phyloP scores from a whole-genome alignment of 2,113 vertebrate genomes.

The Campylomormyrus tamandua region DNA sequence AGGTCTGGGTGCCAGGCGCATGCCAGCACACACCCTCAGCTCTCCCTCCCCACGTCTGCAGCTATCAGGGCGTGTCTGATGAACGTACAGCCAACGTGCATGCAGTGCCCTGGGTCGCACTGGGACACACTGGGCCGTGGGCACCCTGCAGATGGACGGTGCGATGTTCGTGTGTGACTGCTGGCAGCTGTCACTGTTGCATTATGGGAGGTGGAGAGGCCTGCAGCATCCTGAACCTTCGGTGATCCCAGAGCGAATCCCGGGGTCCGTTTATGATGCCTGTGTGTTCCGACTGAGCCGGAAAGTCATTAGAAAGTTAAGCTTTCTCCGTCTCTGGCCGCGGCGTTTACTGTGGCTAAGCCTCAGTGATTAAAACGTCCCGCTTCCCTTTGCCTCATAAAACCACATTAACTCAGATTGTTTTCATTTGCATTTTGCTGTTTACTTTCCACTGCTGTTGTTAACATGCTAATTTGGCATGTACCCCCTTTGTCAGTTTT shows the following conservation, averaged over 20 bases:
- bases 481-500: background rate
- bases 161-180: background rate
- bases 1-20: conserved; percentile 55
- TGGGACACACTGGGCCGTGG: background rate
- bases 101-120: background rate
- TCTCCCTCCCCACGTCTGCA: background rate
- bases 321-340: background rate
- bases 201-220: background rate
- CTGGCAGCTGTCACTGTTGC: background rate
- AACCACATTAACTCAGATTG: background rate
- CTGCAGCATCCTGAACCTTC: background rate
- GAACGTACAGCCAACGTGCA: background rate
- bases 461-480: conserved; percentile 3
- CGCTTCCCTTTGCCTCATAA: background rate
- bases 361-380: background rate
- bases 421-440: background rate
- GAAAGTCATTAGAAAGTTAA: background rate
- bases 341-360: background rate
- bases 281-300: background rate
- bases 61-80: background rate
- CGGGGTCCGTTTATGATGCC: background rate
- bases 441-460: background rate
- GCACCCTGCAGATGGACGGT: background rate
- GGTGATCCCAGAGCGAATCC: background rate
- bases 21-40: conserved; percentile 37